Evolutionary conservation across 2,797 vertebrate genomes (phyloP).

Genomic region (Falco peregrinus): DNA sequence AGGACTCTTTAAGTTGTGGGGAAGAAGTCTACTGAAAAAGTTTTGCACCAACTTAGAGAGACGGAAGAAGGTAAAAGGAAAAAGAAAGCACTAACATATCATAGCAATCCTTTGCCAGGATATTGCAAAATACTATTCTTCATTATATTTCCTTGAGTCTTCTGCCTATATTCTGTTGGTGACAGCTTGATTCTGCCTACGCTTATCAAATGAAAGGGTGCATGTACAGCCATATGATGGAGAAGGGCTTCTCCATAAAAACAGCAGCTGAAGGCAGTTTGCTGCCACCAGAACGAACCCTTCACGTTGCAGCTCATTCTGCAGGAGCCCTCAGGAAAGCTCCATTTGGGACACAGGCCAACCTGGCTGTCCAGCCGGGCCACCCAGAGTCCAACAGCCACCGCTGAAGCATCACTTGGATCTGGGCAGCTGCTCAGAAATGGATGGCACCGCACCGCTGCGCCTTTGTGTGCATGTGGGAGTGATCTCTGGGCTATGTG

Average conservation of each 20-base stretch:
- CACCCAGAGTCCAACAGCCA: neutral
- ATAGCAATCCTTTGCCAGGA: neutral
- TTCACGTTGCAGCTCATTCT: neutral
- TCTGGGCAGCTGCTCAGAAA: neutral
- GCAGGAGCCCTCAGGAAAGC: neutral
- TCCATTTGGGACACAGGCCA: neutral
- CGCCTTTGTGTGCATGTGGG: neutral
- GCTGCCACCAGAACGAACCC: neutral
- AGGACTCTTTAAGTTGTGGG: neutral
- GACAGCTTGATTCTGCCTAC: slow-evolving; percentile 42
- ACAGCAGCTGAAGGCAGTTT: slow-evolving; percentile 9
- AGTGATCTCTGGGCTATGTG: neutral
- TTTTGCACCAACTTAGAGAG: neutral
- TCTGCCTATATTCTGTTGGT: neutral
- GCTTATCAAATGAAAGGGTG: neutral
- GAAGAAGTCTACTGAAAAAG: neutral
- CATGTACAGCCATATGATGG: neutral
- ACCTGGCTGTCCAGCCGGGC: rapidly evolving
- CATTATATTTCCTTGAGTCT: neutral
- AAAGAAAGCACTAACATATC: slow-evolving; percentile 2
- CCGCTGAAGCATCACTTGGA: neutral
- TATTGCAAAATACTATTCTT: neutral
- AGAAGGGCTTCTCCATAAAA: neutral
- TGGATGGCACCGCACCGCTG: neutral
- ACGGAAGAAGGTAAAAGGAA: slow-evolving; percentile 10